A percentile compares a stretch with the other conserved stretches of the same genome.
Evolutionary conservation across 1,140 invertebrate species (phyloP).

Genomic region (Camponotus floridanus): DNA sequence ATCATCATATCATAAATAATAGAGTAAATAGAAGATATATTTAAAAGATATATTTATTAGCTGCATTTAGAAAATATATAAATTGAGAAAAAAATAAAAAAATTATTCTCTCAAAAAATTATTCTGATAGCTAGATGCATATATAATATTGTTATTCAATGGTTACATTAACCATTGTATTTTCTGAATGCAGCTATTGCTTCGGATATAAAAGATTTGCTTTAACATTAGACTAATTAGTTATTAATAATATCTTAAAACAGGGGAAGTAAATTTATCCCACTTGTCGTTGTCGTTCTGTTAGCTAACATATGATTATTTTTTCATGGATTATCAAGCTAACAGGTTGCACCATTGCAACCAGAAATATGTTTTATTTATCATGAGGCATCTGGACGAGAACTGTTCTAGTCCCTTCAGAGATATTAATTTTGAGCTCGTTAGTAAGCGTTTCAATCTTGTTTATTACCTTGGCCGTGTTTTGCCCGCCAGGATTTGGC

Average conservation of each 20-base stretch:
- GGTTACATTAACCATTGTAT: neutral
- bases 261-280: neutral
- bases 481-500: constrained; percentile 71
- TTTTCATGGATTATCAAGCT: neutral
- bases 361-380: constrained; percentile 59
- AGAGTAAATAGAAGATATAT: neutral
- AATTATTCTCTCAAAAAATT: neutral
- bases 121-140: neutral
- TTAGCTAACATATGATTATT: neutral
- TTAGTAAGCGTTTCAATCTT: constrained; percentile 79
- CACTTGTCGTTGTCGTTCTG: too few species aligned
- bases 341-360: neutral
- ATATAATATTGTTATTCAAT: neutral
- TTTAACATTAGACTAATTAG: neutral
- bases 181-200: neutral
- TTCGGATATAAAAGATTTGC: neutral
- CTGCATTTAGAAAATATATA: neutral
- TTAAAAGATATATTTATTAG: neutral
- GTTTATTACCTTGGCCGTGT: constrained; percentile 70
- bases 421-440: constrained; percentile 83
- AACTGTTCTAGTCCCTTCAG: constrained; percentile 81
- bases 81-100: neutral
- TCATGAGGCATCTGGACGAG: constrained; percentile 82
- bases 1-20: neutral
- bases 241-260: neutral